Conservation (phyloP, 1,140 invertebrate genomes). For the Tetraneura akinire region DNA sequence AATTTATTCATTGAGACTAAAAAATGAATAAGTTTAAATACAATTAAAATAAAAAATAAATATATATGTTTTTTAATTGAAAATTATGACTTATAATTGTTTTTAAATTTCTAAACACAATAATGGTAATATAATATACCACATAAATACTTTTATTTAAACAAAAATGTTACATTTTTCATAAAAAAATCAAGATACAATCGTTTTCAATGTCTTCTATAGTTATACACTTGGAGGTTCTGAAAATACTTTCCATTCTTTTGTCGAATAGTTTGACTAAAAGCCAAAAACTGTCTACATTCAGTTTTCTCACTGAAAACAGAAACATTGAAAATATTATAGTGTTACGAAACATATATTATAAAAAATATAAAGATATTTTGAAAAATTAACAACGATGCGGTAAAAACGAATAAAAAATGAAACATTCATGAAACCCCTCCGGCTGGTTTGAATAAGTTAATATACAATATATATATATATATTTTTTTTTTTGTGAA, state of each 20-base stretch:
- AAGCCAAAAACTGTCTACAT: slow-evolving; percentile 41
- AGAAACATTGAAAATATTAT: slow-evolving; percentile 33
- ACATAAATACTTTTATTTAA: slow-evolving; percentile 20
- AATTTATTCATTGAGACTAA: no score
- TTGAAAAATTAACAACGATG: slow-evolving; percentile 33
- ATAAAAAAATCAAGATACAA: slow-evolving; percentile 12
- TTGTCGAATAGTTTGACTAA: slow-evolving; percentile 24
- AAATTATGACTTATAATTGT: not conserved
- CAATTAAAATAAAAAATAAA: no score
- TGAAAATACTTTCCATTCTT: slow-evolving; percentile 26
- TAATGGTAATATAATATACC: not conserved
- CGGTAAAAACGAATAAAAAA: slow-evolving; percentile 5
- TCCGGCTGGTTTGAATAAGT: not conserved
- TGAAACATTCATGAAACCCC: not conserved
- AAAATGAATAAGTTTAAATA: no score
- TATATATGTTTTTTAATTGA: no score
- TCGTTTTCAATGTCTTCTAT: slow-evolving; percentile 29
- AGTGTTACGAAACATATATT: not conserved
- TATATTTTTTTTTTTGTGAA: no score
- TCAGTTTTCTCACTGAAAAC: not conserved
- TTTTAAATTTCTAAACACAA: not conserved
- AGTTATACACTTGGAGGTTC: not conserved
- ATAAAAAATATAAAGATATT: slow-evolving; percentile 17
- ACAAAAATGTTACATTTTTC: slow-evolving; percentile 12
- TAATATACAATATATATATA: no score